Base-by-base conservation (phyloP, 2,797 vertebrate genomes). In the Erpetoichthys calabaricus region DNA sequence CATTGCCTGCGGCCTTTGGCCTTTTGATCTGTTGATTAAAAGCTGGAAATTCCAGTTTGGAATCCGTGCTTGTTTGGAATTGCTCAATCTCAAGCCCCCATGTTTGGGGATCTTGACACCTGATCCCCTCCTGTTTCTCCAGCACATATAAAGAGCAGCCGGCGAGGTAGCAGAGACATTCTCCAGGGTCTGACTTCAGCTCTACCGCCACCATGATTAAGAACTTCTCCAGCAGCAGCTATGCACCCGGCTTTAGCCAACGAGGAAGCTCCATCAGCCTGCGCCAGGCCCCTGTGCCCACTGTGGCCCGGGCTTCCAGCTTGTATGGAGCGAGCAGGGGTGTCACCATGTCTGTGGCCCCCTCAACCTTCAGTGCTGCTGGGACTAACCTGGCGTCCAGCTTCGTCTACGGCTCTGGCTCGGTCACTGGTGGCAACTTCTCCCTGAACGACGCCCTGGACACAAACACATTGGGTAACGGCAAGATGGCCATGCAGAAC, bases 401-500 rank as follows among this genome's bases (percentile, higher is more conserved):
- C 0, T 78, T 74, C 3, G 75, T 72, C 47, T n/a, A 68, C 2
- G 69, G 70, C 0, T 67, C 70, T 2, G 73, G 79, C n/a, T 54
- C 73, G 0, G 71, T 75, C 3, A 58, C 64, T 0, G 62, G 59
- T 1, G 47, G 43, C 3, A n/a, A n/a, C 47, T 49, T 49, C 47
- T n/a, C 7, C 3, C 47, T 49, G 47, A 7, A 47, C 7, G 47
- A 49, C n/a, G 47, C 47, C n/a, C 7, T 49, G 47, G 47, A 49
- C 3, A n/a, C 7, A 49, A n/a, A 8, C 51, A 6, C n/a, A 3
- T 41, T 4, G n/a, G 9, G 6, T 6, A 85, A 76, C 3, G 81
- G 87, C 63, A 89, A 88, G 64, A 74, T 72, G 62, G 85, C 81
- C 63, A 88, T 89, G 87, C 82, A 86, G 69, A 85, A 86, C 68